Percentiles rank a stretch among this genome's conserved stretches.
Conservation (phyloP, 2,888 invertebrate species). For the Zootermopsis nevadensis region DNA sequence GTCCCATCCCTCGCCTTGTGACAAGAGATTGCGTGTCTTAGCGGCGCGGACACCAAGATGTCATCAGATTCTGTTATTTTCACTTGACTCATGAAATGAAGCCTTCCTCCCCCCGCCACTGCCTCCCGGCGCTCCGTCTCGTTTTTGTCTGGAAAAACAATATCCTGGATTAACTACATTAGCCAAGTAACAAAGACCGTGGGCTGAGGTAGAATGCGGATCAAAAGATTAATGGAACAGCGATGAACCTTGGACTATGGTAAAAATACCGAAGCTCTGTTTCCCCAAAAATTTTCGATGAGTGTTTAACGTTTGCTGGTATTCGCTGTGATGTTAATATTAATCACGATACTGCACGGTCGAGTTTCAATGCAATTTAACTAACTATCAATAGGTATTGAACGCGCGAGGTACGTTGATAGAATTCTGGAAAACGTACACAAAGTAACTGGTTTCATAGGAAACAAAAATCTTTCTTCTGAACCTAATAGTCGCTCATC, state of each 20-base stretch:
- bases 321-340: too few relatives aligned
- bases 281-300: neutral
- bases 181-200: constrained; percentile 34
- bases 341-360: too few relatives aligned
- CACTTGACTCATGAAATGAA: constrained; percentile 31
- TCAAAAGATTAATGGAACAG: constrained; percentile 42
- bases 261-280: constrained; percentile 12
- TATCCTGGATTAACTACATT: constrained; percentile 51
- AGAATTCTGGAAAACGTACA: too few relatives aligned
- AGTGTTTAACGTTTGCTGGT: too few relatives aligned
- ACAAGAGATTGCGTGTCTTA: constrained; percentile 39
- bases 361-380: too few relatives aligned
- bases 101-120: too few relatives aligned
- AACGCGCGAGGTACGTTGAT: too few relatives aligned
- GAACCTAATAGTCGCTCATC: too few relatives aligned
- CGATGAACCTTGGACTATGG: constrained; percentile 15
- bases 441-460: too few relatives aligned
- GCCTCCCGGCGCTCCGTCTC: constrained; percentile 29
- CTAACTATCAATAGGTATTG: too few relatives aligned
- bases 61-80: constrained; percentile 38
- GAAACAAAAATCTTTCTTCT: too few relatives aligned
- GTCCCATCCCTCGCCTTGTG: neutral
- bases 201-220: constrained; percentile 26
- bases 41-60: constrained; percentile 26
- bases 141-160: constrained; percentile 48